Evolutionary conservation across 2,113 vertebrate genomes (phyloP), one percentile per base, ranked within the genome.

Genomic region (Pipa parva): DNA sequence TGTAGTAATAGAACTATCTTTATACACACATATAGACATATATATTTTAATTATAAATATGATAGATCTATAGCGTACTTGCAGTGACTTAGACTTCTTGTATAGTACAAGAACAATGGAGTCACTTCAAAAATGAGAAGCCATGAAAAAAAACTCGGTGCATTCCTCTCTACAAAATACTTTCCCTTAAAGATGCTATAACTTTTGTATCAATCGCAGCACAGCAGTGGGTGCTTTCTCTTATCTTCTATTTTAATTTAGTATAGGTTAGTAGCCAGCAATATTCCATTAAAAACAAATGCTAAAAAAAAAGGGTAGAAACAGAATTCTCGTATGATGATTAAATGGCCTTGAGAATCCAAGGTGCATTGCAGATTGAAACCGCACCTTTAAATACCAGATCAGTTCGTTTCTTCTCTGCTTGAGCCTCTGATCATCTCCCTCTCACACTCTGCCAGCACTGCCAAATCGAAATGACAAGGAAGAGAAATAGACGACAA

Each of bases 381-480:
- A 42, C 66, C 20, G 37, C 66, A 61, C 57, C 66, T 70, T 70
- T 70, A 70, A 70, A 70, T 61, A 70, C 57, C 66, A 70, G 61
- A 70, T 69, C 28, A 69, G 64, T 37, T 37, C 5, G 21, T 51
- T 59, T 59, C 56, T 52, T 29, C 65, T 33, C 22, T 5, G 17
- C 66, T 52, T 24, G 56, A 24, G 48, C 36, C 66, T 70, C 66
- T 70, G 66, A 70, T 70, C 66, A 70, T 70, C 49, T 60, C 58
- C 56, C 31, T 61, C 58, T 61, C 57, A 61, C 58, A 61, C 66
- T 61, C 66, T 60, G 66, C 66, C 60, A 61, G 57, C 66, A 49
- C 58, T 70, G 66, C 66, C 48, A 70, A 70, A 70, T 61, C n/a
- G 31, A 70, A 70, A 70, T 70, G 66, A 70, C 66, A 61, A 70